Conservation (phyloP, 2,113 vertebrate species). For the Rostratula benghalensis region DNA sequence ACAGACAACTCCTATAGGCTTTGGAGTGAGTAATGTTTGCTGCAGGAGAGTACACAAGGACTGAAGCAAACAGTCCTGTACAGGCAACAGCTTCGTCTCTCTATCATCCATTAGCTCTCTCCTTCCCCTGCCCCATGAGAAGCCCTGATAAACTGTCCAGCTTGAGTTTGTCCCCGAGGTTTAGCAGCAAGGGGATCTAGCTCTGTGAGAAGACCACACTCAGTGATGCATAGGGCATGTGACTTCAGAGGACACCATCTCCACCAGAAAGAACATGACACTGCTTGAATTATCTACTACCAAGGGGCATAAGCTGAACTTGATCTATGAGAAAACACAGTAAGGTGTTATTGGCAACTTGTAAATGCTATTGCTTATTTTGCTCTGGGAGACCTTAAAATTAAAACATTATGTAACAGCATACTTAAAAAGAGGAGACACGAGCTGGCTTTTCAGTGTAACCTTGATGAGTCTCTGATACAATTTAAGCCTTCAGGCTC, state of each 20-base stretch:
- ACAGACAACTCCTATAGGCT: neutral
- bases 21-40: neutral
- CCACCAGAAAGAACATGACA: neutral
- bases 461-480: neutral
- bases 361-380: no score
- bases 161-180: neutral
- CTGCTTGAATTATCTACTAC: neutral
- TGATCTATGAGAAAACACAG: neutral
- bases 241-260: neutral
- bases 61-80: neutral
- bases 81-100: neutral
- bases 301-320: neutral
- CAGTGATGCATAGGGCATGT: rapidly evolving
- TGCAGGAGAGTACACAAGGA: neutral
- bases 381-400: no score
- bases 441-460: neutral
- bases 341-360: neutral
- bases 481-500: neutral
- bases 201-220: neutral
- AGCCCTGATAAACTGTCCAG: neutral
- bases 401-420: rapidly evolving
- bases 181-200: neutral
- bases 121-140: no score
- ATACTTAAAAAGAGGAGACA: neutral
- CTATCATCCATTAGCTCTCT: neutral